A percentile compares a stretch with the other conserved stretches of the same genome.
Evolutionary conservation across 2,888 invertebrate genomes (phyloP).

Genomic region (Parelbella ahira): DNA sequence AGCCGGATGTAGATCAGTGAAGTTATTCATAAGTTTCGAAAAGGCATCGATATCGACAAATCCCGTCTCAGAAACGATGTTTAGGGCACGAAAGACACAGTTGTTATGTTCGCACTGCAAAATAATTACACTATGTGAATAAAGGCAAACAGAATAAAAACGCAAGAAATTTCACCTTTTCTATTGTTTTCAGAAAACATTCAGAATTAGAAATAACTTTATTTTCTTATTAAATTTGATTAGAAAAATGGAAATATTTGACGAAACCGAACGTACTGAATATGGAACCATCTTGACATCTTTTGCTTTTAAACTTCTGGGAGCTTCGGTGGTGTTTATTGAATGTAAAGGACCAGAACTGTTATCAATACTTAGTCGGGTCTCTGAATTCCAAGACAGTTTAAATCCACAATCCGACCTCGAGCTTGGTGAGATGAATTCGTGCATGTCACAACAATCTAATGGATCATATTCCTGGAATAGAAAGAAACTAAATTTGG

Average conservation of each 20-base stretch:
- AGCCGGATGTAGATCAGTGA: constrained; percentile 44
- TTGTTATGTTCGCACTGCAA: constrained; percentile 59
- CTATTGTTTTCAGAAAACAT: no score
- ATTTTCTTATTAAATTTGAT: no score
- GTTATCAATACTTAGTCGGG: constrained; percentile 42
- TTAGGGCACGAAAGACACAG: constrained; percentile 57
- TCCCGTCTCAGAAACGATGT: constrained; percentile 44
- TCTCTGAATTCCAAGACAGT: constrained; percentile 43
- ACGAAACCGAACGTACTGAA: constrained; percentile 58
- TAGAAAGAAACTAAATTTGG: no score
- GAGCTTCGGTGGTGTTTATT: constrained; percentile 33
- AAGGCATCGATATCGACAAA: constrained; percentile 48
- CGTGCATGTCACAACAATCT: constrained; percentile 60
- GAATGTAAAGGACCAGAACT: constrained; percentile 22
- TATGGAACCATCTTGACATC: constrained; percentile 58
- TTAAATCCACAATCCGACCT: constrained; percentile 53
- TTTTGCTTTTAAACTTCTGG: constrained; percentile 31
- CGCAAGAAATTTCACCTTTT: no score
- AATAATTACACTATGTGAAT: no score
- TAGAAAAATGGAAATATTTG: no score
- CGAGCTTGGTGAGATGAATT: constrained; percentile 52
- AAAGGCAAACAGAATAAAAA: no score
- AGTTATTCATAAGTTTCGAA: constrained; percentile 52
- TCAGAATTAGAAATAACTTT: no score
- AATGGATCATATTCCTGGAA: constrained; percentile 46